A percentile compares a stretch with the other conserved stretches of the same genome.
Conservation (phyloP, 2,888 invertebrate species). For the Chymomyza caudatula region DNA sequence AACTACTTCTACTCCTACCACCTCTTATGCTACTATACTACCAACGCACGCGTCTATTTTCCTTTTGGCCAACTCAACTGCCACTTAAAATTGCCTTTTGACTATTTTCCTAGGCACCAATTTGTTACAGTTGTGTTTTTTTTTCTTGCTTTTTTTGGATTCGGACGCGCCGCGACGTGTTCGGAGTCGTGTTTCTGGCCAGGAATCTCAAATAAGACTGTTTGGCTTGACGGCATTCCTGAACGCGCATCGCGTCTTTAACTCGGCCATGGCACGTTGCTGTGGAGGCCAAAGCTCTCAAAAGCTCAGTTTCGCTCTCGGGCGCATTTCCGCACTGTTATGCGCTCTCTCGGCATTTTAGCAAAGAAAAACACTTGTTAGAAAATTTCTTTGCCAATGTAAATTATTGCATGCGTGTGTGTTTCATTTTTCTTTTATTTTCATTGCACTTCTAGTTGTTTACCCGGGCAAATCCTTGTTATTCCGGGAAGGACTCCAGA, state of each 20-base stretch:
- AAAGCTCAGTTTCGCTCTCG: slow-evolving; percentile 1
- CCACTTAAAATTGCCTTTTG: slow-evolving; percentile 62
- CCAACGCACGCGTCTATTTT: background rate
- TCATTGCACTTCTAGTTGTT: background rate
- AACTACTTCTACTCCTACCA: slow-evolving; percentile 15
- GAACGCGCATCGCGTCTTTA: slow-evolving; percentile 27
- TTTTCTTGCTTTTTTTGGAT: slow-evolving; percentile 37
- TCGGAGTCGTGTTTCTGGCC: slow-evolving; percentile 45
- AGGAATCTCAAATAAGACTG: slow-evolving; percentile 59
- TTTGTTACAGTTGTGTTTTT: slow-evolving; percentile 38
- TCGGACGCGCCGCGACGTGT: slow-evolving; percentile 27
- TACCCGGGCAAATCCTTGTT: background rate
- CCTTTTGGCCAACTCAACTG: slow-evolving; percentile 44
- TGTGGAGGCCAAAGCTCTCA: slow-evolving; percentile 27
- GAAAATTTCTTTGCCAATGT: slow-evolving; percentile 40
- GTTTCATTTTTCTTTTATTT: background rate
- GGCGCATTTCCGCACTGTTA: slow-evolving; percentile 3
- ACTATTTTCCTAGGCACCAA: slow-evolving; percentile 50
- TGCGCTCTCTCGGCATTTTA: slow-evolving; percentile 1
- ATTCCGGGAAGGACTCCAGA: background rate
- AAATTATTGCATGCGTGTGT: background rate
- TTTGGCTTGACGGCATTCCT: slow-evolving; percentile 23
- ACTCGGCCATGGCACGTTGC: slow-evolving; percentile 8
- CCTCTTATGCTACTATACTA: slow-evolving; percentile 19
- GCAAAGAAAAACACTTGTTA: slow-evolving; percentile 63